Conservation (phyloP, 2,888 invertebrate species). For the Parnassius apollo region DNA sequence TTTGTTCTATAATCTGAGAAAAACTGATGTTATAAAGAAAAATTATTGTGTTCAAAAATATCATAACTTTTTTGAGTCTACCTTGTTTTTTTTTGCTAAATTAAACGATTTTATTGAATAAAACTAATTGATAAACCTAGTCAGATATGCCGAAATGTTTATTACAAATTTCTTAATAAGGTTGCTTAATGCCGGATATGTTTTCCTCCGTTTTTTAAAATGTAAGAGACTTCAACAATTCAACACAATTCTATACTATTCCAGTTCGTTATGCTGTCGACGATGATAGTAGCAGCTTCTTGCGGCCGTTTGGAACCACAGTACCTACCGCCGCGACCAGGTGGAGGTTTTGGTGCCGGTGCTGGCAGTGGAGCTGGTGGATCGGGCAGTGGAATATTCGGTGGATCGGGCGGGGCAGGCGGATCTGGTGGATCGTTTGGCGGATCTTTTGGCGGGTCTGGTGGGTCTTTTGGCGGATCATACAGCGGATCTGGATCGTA, state of each 20-base stretch:
- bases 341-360: slow-evolving; percentile 38
- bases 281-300: slow-evolving; percentile 54
- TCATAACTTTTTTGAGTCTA: too few species aligned
- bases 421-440: slow-evolving; percentile 33
- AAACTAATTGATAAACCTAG: too few species aligned
- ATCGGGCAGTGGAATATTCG: slow-evolving; percentile 36
- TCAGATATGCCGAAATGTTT: too few species aligned
- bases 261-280: slow-evolving; percentile 45
- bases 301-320: slow-evolving; percentile 62
- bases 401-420: slow-evolving; percentile 45
- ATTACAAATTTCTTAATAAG: too few species aligned
- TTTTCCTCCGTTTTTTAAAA: too few species aligned
- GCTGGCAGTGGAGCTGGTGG: slow-evolving; percentile 36
- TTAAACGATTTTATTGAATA: too few species aligned
- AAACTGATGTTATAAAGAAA: too few species aligned
- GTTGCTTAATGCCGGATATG: too few species aligned
- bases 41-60: too few species aligned
- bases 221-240: not conserved
- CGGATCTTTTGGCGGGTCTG: slow-evolving; percentile 35
- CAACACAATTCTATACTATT: slow-evolving; percentile 19
- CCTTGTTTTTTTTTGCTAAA: too few species aligned
- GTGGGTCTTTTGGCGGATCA: slow-evolving; percentile 31
- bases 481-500: slow-evolving; percentile 35
- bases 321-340: slow-evolving; percentile 52
- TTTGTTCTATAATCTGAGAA: too few species aligned